phyloP scores from a whole-genome alignment of 2,113 vertebrate genomes.

The Colistium nudipinnis region DNA sequence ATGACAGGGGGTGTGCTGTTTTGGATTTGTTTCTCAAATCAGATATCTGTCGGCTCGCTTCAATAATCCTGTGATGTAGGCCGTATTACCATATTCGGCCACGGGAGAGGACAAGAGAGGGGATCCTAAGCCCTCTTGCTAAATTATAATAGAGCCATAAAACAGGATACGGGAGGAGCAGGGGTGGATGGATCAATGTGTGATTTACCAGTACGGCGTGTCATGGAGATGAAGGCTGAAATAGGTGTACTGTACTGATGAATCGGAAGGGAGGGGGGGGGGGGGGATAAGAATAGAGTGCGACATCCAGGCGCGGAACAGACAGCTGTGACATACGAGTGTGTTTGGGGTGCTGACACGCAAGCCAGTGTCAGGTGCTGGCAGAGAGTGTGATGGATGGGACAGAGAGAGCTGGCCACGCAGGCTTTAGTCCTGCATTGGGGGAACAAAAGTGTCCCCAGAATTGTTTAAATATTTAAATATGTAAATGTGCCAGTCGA shows the following conservation, averaged over 20 bases:
- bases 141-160: slow-evolving; percentile 44
- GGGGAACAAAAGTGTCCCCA: too few species aligned
- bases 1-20: slow-evolving; percentile 60
- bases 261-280: slow-evolving; percentile 29
- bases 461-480: background rate
- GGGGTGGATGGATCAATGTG: slow-evolving; percentile 15
- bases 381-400: slow-evolving; percentile 57
- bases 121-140: slow-evolving; percentile 52
- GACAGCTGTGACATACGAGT: slow-evolving; percentile 68
- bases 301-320: slow-evolving; percentile 53
- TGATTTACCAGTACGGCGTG: slow-evolving; percentile 25
- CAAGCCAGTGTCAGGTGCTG: slow-evolving; percentile 29
- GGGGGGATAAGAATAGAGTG: slow-evolving; percentile 50
- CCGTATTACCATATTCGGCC: slow-evolving; percentile 61
- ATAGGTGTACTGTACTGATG: slow-evolving; percentile 27
- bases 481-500: slow-evolving; percentile 8
- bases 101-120: slow-evolving; percentile 41
- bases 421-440: slow-evolving; percentile 28
- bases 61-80: slow-evolving; percentile 66
- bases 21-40: slow-evolving; percentile 74
- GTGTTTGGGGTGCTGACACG: slow-evolving; percentile 54
- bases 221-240: slow-evolving; percentile 21
- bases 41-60: slow-evolving; percentile 66
- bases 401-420: slow-evolving; percentile 11
- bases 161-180: slow-evolving; percentile 44